Evolutionary conservation across 2,888 invertebrate species (phyloP).

Genomic region (Watsonalla binaria): DNA sequence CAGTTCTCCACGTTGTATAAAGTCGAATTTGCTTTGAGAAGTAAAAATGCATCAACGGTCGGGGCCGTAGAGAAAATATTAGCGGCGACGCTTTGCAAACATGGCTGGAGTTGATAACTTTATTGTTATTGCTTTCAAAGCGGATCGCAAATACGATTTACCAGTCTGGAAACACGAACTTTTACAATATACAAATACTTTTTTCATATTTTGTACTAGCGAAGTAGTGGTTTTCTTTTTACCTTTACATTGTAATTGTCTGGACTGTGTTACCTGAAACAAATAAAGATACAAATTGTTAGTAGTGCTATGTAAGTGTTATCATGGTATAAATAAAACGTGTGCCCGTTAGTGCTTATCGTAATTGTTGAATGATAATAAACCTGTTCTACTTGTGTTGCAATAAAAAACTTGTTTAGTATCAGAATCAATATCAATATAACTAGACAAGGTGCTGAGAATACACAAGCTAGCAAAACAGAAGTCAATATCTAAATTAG

Average conservation of each 20-base stretch:
- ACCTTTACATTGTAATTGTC: not conserved
- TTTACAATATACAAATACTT: not conserved
- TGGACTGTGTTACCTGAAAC: constrained; percentile 25
- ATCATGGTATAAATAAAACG: constrained; percentile 14
- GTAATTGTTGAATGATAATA: constrained; percentile 15
- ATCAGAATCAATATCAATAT: constrained; percentile 4
- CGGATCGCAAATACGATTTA: constrained; percentile 12
- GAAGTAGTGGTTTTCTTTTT: not conserved
- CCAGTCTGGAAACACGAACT: constrained; percentile 1
- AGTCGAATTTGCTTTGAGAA: constrained; percentile 39
- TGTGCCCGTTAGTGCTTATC: constrained; percentile 21
- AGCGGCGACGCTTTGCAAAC: constrained; percentile 40
- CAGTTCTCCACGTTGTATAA: constrained; percentile 32
- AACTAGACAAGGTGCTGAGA: not conserved
- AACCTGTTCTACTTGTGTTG: constrained; percentile 11
- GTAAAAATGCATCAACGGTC: constrained; percentile 27
- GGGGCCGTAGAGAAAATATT: constrained; percentile 39
- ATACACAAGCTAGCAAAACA: not conserved
- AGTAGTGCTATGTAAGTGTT: constrained; percentile 20
- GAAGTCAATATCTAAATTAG: constrained; percentile 18
- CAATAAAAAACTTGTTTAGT: constrained; percentile 12
- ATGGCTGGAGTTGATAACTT: constrained; percentile 47
- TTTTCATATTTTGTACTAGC: not conserved
- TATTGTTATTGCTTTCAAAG: constrained; percentile 45
- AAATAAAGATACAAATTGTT: constrained; percentile 19